These are phyloP conservation scores for Plectropomus leopardus DNA, from an alignment of 2,113 vertebrate species.

Conservation along the genomic window DNA sequence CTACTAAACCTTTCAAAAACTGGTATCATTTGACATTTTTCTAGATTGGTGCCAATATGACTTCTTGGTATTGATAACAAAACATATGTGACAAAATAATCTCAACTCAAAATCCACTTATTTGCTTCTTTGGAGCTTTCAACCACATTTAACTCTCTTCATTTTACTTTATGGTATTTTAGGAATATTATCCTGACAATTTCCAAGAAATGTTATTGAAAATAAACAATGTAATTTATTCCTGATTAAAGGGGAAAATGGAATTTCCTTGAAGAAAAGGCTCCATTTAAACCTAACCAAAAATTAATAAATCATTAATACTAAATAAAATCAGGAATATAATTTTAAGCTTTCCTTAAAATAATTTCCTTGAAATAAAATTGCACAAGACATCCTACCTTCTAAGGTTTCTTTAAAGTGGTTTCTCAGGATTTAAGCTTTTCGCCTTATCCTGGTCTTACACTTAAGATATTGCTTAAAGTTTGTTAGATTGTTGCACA, in stretches of 20 bases:
- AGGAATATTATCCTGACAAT: background rate
- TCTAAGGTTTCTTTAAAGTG: too few species aligned
- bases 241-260: background rate
- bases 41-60: background rate
- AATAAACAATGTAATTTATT: too few species aligned
- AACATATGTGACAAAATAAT: background rate
- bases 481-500: too few species aligned
- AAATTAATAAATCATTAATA: background rate
- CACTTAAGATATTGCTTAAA: too few species aligned
- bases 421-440: too few species aligned
- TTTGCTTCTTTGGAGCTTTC: background rate
- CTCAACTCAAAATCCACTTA: background rate
- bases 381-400: too few species aligned
- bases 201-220: background rate
- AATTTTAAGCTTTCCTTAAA: too few species aligned
- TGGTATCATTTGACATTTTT: background rate
- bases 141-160: background rate
- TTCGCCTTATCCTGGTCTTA: too few species aligned
- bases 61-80: background rate
- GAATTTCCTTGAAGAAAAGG: background rate
- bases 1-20: background rate
- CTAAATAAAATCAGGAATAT: background rate
- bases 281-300: background rate
- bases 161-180: background rate
- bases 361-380: too few species aligned